Evolutionary conservation across 2,888 invertebrate species (phyloP).

Genomic region (Nineta flava): DNA sequence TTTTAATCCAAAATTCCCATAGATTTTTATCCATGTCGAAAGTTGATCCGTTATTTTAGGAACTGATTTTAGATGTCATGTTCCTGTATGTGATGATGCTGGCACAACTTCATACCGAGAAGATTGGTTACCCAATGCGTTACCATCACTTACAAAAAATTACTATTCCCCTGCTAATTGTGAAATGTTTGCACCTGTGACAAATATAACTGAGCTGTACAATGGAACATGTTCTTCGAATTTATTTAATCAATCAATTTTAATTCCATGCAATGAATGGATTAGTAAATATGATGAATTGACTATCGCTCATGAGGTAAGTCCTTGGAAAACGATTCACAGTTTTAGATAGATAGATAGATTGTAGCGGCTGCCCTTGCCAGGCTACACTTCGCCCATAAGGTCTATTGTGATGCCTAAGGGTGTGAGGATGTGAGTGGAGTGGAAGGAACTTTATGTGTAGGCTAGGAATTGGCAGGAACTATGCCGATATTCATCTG

Average conservation of each 20-base stretch:
- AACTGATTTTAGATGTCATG: conserved; percentile 26
- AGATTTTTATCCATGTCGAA: neutral
- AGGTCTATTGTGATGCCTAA: too few species aligned
- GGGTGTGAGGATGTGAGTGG: too few species aligned
- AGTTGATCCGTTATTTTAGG: too few species aligned
- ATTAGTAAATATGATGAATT: conserved; percentile 32
- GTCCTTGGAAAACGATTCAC: too few species aligned
- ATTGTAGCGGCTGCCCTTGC: too few species aligned
- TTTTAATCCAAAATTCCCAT: neutral
- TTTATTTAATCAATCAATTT: conserved; percentile 1
- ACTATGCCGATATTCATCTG: too few species aligned
- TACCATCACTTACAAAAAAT: conserved; percentile 25
- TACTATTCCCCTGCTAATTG: conserved; percentile 22
- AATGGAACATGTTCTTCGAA: conserved; percentile 20
- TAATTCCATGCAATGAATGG: conserved; percentile 31
- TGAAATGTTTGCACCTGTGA: conserved; percentile 17
- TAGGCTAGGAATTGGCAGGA: too few species aligned
- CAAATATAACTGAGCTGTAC: conserved; percentile 10
- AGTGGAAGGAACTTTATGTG: too few species aligned
- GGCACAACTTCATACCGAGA: conserved; percentile 21
- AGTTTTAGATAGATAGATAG: too few species aligned
- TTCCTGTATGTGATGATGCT: conserved; percentile 36
- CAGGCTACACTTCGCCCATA: too few species aligned
- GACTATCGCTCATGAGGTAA: conserved; percentile 40
- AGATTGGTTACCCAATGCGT: conserved; percentile 31